Evolutionary conservation across 1,140 invertebrate species (phyloP).

Genomic region (Pararge aegeria): DNA sequence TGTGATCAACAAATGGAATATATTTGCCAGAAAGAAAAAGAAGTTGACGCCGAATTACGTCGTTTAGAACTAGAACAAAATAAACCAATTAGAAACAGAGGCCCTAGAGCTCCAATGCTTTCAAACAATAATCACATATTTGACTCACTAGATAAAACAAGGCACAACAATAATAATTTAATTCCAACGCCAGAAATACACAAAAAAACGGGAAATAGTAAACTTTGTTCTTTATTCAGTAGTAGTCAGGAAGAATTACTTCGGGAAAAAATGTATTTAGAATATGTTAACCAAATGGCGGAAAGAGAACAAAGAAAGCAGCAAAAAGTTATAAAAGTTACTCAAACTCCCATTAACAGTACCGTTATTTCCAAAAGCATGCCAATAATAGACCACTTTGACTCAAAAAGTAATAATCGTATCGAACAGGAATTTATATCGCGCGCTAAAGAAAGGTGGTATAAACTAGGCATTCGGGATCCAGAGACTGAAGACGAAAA

Average conservation of each 20-base stretch:
- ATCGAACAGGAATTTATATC: constrained; percentile 88
- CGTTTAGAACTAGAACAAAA: constrained; percentile 80
- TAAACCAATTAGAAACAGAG: constrained; percentile 53
- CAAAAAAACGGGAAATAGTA: constrained; percentile 28
- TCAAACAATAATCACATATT: constrained; percentile 36
- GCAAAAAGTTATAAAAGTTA: constrained; percentile 89
- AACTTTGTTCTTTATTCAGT: constrained; percentile 56
- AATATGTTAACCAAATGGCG: constrained; percentile 88
- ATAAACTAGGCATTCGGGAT: constrained; percentile 81
- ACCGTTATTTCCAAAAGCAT: constrained; percentile 61
- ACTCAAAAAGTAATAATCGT: constrained; percentile 76
- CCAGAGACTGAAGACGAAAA: constrained; percentile 79
- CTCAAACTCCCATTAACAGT: constrained; percentile 40
- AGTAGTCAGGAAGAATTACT: constrained; percentile 82
- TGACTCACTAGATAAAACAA: constrained; percentile 11
- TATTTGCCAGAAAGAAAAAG: constrained; percentile 84
- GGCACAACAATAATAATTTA: constrained; percentile 6
- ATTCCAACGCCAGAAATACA: neutral
- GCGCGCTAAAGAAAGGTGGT: constrained; percentile 82
- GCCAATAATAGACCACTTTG: constrained; percentile 52
- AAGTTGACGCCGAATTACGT: constrained; percentile 82
- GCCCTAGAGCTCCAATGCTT: constrained; percentile 68
- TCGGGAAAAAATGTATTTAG: constrained; percentile 89
- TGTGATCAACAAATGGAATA: constrained; percentile 85
- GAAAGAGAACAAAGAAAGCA: constrained; percentile 88